phyloP scores from a whole-genome alignment of 2,888 invertebrate genomes.

The Watsonalla binaria region DNA sequence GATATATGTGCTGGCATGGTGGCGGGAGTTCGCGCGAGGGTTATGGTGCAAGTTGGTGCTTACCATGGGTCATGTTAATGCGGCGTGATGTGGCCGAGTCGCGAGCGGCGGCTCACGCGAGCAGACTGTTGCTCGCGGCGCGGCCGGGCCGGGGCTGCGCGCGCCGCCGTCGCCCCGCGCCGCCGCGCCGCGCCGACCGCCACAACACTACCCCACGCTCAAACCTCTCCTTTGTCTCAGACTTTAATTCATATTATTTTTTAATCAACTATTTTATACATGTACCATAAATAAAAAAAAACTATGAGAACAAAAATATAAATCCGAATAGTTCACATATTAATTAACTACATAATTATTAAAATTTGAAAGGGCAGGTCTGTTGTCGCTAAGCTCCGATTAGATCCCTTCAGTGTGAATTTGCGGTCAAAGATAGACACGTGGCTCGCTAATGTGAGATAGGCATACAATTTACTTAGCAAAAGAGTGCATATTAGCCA shows the following conservation, averaged over 20 bases:
- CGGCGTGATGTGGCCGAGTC: conserved; percentile 45
- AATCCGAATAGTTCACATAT: too few relatives aligned
- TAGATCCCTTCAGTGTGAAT: too few relatives aligned
- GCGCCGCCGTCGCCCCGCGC: conserved; percentile 44
- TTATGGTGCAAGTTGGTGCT: conserved; percentile 44
- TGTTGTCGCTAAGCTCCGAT: too few relatives aligned
- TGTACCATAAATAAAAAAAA: too few relatives aligned
- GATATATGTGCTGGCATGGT: conserved; percentile 6
- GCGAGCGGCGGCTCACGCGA: conserved; percentile 65
- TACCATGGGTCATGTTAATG: conserved; percentile 69
- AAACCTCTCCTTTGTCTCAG: background rate
- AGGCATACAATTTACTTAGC: too few relatives aligned
- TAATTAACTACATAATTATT: too few relatives aligned
- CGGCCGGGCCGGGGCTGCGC: conserved; percentile 59
- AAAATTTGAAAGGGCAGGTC: too few relatives aligned
- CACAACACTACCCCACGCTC: background rate
- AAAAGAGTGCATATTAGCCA: too few relatives aligned
- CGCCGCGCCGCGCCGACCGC: conserved; percentile 14
- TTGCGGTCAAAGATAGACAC: too few relatives aligned
- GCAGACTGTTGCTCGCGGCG: conserved; percentile 73
- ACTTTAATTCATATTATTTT: background rate
- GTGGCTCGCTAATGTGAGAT: too few relatives aligned
- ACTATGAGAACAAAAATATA: too few relatives aligned
- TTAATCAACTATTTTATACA: background rate
- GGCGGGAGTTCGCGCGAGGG: conserved; percentile 24